phyloP scores from a whole-genome alignment of 2,888 invertebrate species.

The Matsumyia berberina region DNA sequence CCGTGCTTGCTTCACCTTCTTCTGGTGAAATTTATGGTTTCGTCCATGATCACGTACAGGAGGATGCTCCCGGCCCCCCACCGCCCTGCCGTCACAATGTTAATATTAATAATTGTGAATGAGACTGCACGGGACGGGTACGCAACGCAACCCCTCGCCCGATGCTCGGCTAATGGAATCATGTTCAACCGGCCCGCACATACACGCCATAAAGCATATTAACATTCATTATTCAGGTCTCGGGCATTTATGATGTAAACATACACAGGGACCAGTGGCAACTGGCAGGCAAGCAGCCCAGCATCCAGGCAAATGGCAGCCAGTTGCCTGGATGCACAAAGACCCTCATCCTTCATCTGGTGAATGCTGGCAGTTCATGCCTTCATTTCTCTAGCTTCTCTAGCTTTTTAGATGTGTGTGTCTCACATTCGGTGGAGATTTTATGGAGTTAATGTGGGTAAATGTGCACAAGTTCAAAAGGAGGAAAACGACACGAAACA shows the following conservation, averaged over 20 bases:
- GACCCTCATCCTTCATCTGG: slow-evolving; percentile 57
- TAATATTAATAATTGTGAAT: slow-evolving; percentile 74
- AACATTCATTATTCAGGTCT: slow-evolving; percentile 76
- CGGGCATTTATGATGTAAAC: slow-evolving; percentile 71
- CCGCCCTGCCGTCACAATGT: slow-evolving; percentile 45
- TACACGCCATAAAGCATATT: slow-evolving; percentile 75
- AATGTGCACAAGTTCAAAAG: slow-evolving; percentile 48
- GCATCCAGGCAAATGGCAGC: no score
- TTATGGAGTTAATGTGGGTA: slow-evolving; percentile 66
- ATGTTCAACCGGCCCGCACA: slow-evolving; percentile 64
- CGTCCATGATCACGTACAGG: slow-evolving; percentile 66
- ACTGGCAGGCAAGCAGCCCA: slow-evolving; percentile 30
- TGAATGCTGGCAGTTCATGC: slow-evolving; percentile 40
- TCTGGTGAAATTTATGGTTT: slow-evolving; percentile 61
- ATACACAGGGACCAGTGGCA: slow-evolving; percentile 40
- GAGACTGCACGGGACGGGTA: slow-evolving; percentile 15
- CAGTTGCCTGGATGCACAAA: slow-evolving; percentile 40
- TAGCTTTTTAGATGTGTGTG: slow-evolving; percentile 39
- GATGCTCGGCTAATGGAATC: slow-evolving; percentile 60
- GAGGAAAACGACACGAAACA: slow-evolving; percentile 46
- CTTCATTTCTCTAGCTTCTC: slow-evolving; percentile 42
- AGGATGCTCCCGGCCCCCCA: not conserved
- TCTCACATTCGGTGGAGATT: slow-evolving; percentile 60
- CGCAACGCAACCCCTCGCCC: not conserved
- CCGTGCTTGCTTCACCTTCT: slow-evolving; percentile 39